Base-by-base conservation (phyloP, 2,888 invertebrate genomes). In the Cacoxenus indagator region DNA sequence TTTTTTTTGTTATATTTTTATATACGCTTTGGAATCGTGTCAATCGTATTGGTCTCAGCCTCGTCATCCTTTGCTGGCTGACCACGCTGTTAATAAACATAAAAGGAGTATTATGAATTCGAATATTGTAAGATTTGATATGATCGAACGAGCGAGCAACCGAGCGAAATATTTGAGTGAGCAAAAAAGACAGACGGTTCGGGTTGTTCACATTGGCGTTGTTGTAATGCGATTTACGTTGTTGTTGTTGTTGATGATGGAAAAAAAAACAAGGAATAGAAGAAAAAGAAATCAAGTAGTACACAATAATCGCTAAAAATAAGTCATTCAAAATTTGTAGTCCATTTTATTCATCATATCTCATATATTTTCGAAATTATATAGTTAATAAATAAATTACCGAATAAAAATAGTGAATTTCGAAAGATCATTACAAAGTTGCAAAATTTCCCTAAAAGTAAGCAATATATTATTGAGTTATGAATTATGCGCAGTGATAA, bases 11-110 rank as follows among this genome's bases (percentile, higher is more conserved):
- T n/a, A n/a, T n/a, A 9, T 54, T 62, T 69, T 75, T 84, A 84
- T 73, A 82, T 78, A 72, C 84, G 78, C 74, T 84, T 84, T 75
- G 85, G 85, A 79, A 84, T 80, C 73, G 83, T 80, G 68, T 82
- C 84, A 78, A 78, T 77, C 70, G 78, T 75, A 81, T 84, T 85
- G 68, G 84, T 82, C 75, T 85, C 85, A 74, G 83, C 85, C 76
- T 87, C 87, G 73, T 87, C 87, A 73, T 86, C 87, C 85, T 87
- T 87, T 70, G 83, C 86, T 75, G 82, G 83, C 72, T 83, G 83
- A 73, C 85, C 85, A 74, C 85, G 86, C 80, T 86, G 14, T 55
- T 27, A 29, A 11, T n/a, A 48, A 17, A 19, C n/a, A 55, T 14
- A 55, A 55, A 26, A 24, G 31, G 6, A 31, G 31, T 9, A 31